Evolutionary conservation across 2,797 vertebrate species (phyloP).

Genomic region (Dendrocincla tyrannina): DNA sequence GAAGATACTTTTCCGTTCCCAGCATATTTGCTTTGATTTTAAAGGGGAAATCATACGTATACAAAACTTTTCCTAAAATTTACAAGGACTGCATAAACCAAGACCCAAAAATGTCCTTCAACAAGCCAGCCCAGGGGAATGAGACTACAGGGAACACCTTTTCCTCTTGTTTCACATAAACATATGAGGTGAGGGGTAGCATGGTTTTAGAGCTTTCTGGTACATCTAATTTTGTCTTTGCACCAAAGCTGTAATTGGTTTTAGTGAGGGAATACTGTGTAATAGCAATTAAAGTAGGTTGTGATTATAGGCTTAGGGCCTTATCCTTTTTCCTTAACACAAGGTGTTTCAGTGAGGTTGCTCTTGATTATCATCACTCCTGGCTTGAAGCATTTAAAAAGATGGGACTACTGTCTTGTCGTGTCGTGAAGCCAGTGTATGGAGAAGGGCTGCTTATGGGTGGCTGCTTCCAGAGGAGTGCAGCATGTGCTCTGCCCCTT

Average conservation of each 20-base stretch:
- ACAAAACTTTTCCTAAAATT: neutral
- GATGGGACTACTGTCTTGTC: neutral
- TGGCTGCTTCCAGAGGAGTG: rapidly evolving
- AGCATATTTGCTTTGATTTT: slow-evolving; percentile 19
- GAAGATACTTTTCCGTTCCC: neutral
- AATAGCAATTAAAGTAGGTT: neutral
- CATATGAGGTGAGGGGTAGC: neutral
- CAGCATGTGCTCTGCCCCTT: neutral
- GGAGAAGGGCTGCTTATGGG: neutral
- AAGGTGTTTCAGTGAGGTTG: neutral
- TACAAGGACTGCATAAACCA: neutral
- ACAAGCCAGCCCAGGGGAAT: neutral
- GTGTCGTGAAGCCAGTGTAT: neutral
- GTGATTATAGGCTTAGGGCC: neutral
- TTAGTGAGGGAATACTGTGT: neutral
- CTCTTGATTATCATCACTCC: neutral
- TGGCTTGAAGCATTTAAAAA: neutral
- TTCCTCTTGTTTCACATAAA: neutral
- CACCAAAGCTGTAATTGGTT: neutral
- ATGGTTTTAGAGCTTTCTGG: neutral
- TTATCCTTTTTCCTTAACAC: neutral
- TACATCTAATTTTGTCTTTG: neutral
- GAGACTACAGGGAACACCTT: neutral
- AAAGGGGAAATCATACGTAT: neutral
- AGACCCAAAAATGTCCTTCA: neutral